Conservation (phyloP, 2,113 vertebrate species). For the Hylia prasina region DNA sequence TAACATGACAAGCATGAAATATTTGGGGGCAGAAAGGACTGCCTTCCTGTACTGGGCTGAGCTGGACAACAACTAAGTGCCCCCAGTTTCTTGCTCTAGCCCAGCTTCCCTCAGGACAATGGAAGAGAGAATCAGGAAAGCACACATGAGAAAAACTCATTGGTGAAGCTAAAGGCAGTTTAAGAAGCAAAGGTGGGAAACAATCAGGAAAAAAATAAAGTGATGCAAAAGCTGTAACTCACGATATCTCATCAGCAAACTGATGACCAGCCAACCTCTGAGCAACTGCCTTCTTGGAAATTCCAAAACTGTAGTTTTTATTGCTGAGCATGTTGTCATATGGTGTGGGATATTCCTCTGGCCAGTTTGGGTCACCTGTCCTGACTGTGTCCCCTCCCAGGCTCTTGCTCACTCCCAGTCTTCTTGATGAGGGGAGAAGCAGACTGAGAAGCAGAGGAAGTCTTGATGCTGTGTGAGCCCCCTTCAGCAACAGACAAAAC, state of each 20-base stretch:
- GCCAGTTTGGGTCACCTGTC: neutral
- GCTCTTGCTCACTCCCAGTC: neutral
- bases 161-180: neutral
- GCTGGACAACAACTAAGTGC: fast-evolving
- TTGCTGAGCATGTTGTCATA: neutral
- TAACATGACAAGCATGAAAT: neutral
- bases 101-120: neutral
- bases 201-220: neutral
- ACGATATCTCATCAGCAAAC: neutral
- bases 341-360: neutral
- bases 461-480: neutral
- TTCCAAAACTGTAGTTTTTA: neutral
- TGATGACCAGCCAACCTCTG: neutral
- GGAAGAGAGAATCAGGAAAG: neutral
- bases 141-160: neutral
- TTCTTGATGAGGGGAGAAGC: neutral
- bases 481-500: neutral
- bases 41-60: neutral
- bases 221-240: neutral
- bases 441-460: neutral
- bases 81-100: neutral
- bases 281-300: neutral
- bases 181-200: neutral
- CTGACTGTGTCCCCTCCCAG: neutral
- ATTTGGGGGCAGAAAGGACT: neutral